These are phyloP conservation scores for Drosophila rufa DNA, from an alignment of 1,140 invertebrate genomes.

Conservation along the genomic window DNA sequence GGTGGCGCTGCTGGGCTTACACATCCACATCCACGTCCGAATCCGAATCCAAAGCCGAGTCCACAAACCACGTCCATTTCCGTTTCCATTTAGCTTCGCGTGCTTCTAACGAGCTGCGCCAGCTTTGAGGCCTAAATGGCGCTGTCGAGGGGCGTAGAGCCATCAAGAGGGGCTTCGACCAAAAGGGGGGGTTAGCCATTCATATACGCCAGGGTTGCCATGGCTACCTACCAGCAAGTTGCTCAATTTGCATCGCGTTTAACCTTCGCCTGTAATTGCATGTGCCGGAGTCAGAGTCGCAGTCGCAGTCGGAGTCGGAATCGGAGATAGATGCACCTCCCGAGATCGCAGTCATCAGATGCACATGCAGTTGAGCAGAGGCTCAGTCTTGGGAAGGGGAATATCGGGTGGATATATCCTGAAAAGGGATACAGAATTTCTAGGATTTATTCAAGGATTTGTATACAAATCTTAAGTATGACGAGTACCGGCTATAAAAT, in stretches of 20 bases:
- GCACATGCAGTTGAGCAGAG: slow-evolving; percentile 33
- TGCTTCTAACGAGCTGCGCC: slow-evolving; percentile 45
- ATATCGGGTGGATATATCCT: too few species aligned
- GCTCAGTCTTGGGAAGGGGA: not conserved
- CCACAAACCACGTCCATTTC: slow-evolving; percentile 48
- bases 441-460: too few species aligned
- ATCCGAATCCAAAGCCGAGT: slow-evolving; percentile 14
- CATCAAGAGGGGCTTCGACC: not conserved
- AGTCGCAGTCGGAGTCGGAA: slow-evolving; percentile 9
- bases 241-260: slow-evolving; percentile 35
- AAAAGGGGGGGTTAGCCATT: slow-evolving; percentile 5
- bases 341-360: slow-evolving; percentile 31
- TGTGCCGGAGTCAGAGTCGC: slow-evolving; percentile 14
- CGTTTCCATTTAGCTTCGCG: slow-evolving; percentile 54
- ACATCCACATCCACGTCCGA: not conserved
- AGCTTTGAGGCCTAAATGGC: slow-evolving; percentile 33
- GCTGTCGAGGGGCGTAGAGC: not conserved
- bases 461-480: too few species aligned
- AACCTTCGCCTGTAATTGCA: slow-evolving; percentile 72
- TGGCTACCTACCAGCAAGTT: slow-evolving; percentile 34
- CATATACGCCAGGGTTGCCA: slow-evolving; percentile 47
- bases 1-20: slow-evolving; percentile 46
- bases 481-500: too few species aligned
- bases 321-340: slow-evolving; percentile 15
- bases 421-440: not conserved